These are phyloP conservation scores for Belonocnema kinseyi DNA, from an alignment of 1,140 invertebrate species.

Conservation along the genomic window DNA sequence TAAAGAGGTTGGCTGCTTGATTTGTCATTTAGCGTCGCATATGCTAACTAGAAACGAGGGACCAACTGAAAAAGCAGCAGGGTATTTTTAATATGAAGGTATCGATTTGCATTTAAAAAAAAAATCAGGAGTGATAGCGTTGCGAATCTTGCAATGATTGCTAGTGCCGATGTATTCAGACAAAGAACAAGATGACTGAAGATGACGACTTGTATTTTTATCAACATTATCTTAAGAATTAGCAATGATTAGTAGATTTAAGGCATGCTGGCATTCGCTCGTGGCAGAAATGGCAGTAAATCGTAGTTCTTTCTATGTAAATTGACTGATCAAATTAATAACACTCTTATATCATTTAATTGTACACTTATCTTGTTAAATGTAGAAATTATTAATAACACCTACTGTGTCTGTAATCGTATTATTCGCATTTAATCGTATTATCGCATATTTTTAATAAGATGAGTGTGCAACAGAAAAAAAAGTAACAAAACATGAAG, in stretches of 20 bases:
- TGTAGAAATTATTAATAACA: too few relatives aligned
- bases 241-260: conserved; percentile 7
- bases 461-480: background rate
- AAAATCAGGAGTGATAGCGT: too few relatives aligned
- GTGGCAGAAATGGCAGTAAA: conserved; percentile 19
- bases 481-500: background rate
- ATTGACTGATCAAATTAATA: background rate
- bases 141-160: too few relatives aligned
- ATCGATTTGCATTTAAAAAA: too few relatives aligned
- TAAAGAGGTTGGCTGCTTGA: too few relatives aligned
- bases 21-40: too few relatives aligned
- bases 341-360: background rate
- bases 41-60: too few relatives aligned
- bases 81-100: too few relatives aligned
- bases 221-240: conserved; percentile 8
- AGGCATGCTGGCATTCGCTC: background rate
- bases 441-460: background rate
- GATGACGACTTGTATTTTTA: conserved; percentile 17
- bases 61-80: too few relatives aligned
- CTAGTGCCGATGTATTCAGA: too few relatives aligned
- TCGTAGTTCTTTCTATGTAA: background rate
- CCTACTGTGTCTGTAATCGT: background rate
- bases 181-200: too few relatives aligned
- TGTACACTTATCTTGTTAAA: background rate
- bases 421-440: background rate